Conservation (phyloP, 2,888 invertebrate genomes). For the Bombylius discolor region DNA sequence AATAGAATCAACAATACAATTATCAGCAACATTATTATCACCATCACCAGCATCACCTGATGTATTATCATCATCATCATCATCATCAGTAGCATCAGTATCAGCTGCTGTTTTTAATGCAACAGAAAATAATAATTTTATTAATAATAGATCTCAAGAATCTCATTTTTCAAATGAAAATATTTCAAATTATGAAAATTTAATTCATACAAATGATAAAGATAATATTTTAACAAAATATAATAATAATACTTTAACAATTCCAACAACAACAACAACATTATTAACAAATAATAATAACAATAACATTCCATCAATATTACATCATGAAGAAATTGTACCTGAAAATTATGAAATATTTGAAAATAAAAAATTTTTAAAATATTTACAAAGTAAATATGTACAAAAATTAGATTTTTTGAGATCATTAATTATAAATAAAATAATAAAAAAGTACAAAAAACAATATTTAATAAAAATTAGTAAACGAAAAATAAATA, state of each 20-base stretch:
- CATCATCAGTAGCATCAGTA: neutral
- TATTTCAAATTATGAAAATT: neutral
- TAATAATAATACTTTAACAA: neutral
- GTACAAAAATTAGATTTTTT: slow-evolving; percentile 26
- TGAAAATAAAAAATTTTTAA: slow-evolving; percentile 27
- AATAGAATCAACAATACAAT: slow-evolving; percentile 5
- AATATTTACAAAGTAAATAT: slow-evolving; percentile 33
- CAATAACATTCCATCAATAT: slow-evolving; percentile 14
- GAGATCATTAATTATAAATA: slow-evolving; percentile 30
- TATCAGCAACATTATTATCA: slow-evolving; percentile 10
- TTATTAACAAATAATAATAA: neutral
- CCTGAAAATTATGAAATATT: slow-evolving; percentile 26
- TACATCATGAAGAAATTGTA: slow-evolving; percentile 34
- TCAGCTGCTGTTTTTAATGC: neutral
- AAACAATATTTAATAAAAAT: neutral
- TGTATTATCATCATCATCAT: slow-evolving; percentile 16
- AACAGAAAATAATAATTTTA: neutral
- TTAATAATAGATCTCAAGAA: neutral
- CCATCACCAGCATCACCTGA: slow-evolving; percentile 11
- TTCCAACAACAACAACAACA: neutral
- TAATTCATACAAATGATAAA: no score
- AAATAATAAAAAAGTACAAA: slow-evolving; percentile 25
- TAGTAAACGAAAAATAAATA: neutral
- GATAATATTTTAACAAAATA: neutral
- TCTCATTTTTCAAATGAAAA: neutral